Percentiles rank a stretch among this genome's conserved stretches.
These are phyloP conservation scores for Brachionichthys hirsutus DNA, from an alignment of 2,113 vertebrate species.

Conservation along the genomic window DNA sequence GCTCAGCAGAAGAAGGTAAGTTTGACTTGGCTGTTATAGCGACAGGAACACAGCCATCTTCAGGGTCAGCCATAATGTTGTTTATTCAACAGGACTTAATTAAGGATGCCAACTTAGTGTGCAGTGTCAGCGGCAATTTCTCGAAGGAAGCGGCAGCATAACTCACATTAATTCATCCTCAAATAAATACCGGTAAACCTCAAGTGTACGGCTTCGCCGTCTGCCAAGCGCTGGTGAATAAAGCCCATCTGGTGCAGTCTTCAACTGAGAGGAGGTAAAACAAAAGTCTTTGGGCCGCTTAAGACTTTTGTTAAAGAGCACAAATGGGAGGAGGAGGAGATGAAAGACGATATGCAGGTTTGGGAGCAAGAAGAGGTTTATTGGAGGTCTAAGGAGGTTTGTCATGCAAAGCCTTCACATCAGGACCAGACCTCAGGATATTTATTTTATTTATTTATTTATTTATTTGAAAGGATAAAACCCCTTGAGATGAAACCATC, in stretches of 20 bases:
- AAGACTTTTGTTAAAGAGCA: neutral
- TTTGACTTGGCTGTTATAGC: slow-evolving; percentile 6
- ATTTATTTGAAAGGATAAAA: too few species aligned
- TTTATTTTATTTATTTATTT: too few species aligned
- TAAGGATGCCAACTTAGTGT: slow-evolving; percentile 56
- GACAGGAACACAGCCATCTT: slow-evolving; percentile 33
- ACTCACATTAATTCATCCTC: slow-evolving; percentile 64
- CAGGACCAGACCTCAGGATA: slow-evolving; percentile 15
- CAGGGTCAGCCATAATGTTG: slow-evolving; percentile 43
- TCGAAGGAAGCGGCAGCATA: slow-evolving; percentile 51
- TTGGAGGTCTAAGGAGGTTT: slow-evolving; percentile 36
- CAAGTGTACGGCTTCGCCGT: slow-evolving; percentile 41
- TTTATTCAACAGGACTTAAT: slow-evolving; percentile 60
- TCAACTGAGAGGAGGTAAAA: slow-evolving; percentile 49
- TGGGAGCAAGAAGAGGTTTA: slow-evolving; percentile 4
- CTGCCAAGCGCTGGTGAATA: slow-evolving; percentile 47
- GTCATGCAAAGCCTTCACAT: slow-evolving; percentile 22
- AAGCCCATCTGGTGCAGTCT: slow-evolving; percentile 63
- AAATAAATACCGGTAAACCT: slow-evolving; percentile 65
- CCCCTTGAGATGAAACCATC: too few species aligned
- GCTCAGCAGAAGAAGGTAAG: slow-evolving; percentile 51
- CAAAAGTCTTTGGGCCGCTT: slow-evolving; percentile 3
- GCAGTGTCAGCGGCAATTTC: slow-evolving; percentile 56
- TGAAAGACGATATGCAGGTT: slow-evolving; percentile 9
- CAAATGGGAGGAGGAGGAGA: neutral